These are phyloP conservation scores for Hippocampus abdominalis DNA, from an alignment of 2,113 vertebrate species.

Conservation along the genomic window DNA sequence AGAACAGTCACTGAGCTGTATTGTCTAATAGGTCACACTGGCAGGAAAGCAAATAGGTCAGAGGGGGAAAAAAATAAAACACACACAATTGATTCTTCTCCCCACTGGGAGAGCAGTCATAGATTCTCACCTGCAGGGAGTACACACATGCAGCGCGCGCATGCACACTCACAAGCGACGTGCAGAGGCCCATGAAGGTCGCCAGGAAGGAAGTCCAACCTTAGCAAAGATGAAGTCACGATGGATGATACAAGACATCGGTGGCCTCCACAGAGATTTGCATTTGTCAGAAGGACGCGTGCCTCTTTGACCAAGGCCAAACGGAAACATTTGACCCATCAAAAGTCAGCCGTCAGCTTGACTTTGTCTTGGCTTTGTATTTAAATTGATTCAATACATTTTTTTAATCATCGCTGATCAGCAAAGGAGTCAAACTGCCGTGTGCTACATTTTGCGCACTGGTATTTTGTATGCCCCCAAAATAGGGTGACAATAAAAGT, in stretches of 20 bases:
- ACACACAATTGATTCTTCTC: constrained; percentile 19
- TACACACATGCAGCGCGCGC: constrained; percentile 20
- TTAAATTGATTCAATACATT: background rate
- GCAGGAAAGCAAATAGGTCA: constrained; percentile 39
- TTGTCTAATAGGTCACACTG: constrained; percentile 37
- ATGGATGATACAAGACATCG: constrained; percentile 13
- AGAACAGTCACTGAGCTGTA: background rate
- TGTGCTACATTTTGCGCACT: background rate
- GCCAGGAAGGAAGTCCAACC: background rate
- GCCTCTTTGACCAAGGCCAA: constrained; percentile 9
- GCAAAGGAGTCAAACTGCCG: background rate
- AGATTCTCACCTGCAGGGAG: constrained; percentile 46
- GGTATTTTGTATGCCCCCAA: too few species aligned
- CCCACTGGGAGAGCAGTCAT: constrained; percentile 43
- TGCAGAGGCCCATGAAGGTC: constrained; percentile 17
- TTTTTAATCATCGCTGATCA: background rate
- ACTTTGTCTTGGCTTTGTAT: background rate
- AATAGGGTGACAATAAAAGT: background rate
- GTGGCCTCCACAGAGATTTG: background rate
- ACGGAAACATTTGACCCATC: background rate
- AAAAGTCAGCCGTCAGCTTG: too few species aligned
- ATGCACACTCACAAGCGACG: constrained; percentile 15
- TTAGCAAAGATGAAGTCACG: constrained; percentile 5
- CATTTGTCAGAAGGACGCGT: background rate
- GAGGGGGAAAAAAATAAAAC: constrained; percentile 26